Evolutionary conservation across 2,888 invertebrate genomes (phyloP).

Genomic region (Eutolmus rufibarbis): DNA sequence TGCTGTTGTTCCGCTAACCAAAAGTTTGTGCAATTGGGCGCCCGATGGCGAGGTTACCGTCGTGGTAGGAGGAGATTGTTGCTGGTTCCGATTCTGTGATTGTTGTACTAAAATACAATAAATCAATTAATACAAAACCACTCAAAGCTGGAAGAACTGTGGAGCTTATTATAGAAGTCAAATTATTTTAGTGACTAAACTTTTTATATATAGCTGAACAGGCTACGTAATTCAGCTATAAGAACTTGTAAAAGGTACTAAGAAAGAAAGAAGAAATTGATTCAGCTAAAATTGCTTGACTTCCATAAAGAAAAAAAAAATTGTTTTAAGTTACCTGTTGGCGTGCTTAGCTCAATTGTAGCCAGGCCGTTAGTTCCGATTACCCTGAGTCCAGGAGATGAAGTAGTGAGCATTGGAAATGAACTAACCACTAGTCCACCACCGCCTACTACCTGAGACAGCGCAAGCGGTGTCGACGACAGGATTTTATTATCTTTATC

Average conservation of each 20-base stretch:
- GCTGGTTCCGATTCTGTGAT: slow-evolving; percentile 38
- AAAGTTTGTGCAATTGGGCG: slow-evolving; percentile 52
- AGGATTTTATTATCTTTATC: slow-evolving; percentile 52
- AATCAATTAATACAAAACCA: neutral
- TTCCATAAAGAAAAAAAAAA: neutral
- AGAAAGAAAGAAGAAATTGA: neutral
- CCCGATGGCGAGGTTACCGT: slow-evolving; percentile 44
- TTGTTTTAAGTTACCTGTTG: slow-evolving; percentile 26
- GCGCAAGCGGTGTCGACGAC: slow-evolving; percentile 49
- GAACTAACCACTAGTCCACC: slow-evolving; percentile 66
- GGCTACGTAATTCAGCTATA: neutral
- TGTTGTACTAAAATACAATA: slow-evolving; percentile 47
- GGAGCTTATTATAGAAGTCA: neutral
- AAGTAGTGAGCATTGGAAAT: slow-evolving; percentile 48
- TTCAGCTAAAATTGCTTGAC: neutral
- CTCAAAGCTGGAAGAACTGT: neutral
- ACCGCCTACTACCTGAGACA: slow-evolving; percentile 53
- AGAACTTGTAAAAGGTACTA: neutral
- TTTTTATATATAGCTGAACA: neutral
- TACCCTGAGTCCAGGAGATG: slow-evolving; percentile 50
- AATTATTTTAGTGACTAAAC: neutral
- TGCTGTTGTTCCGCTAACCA: slow-evolving; percentile 50
- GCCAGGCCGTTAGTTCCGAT: slow-evolving; percentile 52
- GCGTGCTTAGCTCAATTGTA: slow-evolving; percentile 52
- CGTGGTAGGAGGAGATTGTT: slow-evolving; percentile 17